Percentiles rank a stretch among this genome's conserved stretches.
Evolutionary conservation across 1,140 invertebrate species (phyloP).

Genomic region (Semibalanus balanoides): DNA sequence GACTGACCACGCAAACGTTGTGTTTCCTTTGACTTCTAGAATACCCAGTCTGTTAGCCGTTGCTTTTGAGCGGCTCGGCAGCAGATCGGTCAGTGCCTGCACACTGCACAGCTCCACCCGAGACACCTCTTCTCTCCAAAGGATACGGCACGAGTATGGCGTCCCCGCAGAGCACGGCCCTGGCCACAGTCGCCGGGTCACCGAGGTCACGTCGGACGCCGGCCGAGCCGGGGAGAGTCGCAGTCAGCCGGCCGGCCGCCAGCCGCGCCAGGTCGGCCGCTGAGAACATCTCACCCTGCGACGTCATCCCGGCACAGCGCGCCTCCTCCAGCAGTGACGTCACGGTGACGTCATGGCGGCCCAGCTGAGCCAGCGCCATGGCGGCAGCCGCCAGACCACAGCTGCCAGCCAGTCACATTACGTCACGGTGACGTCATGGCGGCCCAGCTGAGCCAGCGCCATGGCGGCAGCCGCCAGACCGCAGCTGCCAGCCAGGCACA

Average conservation of each 20-base stretch:
- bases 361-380: not conserved
- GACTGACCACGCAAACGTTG: too few species aligned
- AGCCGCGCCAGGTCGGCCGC: not conserved
- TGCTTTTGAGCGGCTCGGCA: too few species aligned
- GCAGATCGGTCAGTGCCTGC: too few species aligned
- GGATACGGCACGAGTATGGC: not conserved
- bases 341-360: not conserved
- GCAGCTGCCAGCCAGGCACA: too few species aligned
- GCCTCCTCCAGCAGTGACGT: not conserved
- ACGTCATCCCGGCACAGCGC: not conserved
- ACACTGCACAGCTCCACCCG: too few species aligned
- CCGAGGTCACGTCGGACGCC: not conserved
- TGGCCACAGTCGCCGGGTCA: not conserved
- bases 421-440: not conserved
- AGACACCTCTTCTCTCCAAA: conserved; percentile 8
- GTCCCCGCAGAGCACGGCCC: not conserved
- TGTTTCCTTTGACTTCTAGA: too few species aligned
- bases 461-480: not conserved
- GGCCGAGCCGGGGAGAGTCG: too few species aligned
- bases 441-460: not conserved
- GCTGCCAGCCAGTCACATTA: too few species aligned
- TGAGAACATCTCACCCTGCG: not conserved
- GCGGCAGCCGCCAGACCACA: not conserved
- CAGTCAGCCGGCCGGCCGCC: not conserved
- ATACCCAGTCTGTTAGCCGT: too few species aligned